Conservation (phyloP, 2,113 vertebrate genomes). For the Dasypus novemcinctus region DNA sequence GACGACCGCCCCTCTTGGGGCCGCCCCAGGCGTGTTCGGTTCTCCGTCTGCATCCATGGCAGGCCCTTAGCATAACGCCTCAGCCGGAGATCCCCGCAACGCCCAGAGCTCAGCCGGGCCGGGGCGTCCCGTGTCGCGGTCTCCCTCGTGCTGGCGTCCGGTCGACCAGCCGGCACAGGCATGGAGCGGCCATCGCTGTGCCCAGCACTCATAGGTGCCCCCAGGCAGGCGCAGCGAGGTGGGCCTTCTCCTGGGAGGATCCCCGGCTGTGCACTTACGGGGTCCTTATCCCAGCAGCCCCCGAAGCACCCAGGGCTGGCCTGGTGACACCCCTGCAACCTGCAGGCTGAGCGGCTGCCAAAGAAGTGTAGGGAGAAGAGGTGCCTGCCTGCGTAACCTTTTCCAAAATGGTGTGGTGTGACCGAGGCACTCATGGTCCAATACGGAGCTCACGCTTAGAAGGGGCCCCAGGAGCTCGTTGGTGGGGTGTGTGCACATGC, state of each 20-base stretch:
- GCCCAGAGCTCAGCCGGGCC: background rate
- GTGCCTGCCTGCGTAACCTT: background rate
- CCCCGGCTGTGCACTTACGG: background rate
- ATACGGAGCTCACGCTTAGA: background rate
- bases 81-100: background rate
- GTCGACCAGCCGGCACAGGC: background rate
- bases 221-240: too few relatives aligned
- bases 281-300: background rate
- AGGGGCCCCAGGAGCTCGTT: background rate
- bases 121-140: background rate
- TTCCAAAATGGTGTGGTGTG: background rate
- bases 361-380: background rate
- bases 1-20: slow-evolving; percentile 60
- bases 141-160: background rate
- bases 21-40: background rate
- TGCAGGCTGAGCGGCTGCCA: background rate
- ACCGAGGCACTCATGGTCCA: accelerated
- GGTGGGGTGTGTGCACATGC: background rate
- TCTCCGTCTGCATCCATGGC: background rate
- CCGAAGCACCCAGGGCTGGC: background rate
- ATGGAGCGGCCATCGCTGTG: background rate
- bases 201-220: background rate
- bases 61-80: background rate
- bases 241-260: accelerated
- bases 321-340: background rate